Conservation (phyloP, 1,140 invertebrate species). For the Heliothis virescens region DNA sequence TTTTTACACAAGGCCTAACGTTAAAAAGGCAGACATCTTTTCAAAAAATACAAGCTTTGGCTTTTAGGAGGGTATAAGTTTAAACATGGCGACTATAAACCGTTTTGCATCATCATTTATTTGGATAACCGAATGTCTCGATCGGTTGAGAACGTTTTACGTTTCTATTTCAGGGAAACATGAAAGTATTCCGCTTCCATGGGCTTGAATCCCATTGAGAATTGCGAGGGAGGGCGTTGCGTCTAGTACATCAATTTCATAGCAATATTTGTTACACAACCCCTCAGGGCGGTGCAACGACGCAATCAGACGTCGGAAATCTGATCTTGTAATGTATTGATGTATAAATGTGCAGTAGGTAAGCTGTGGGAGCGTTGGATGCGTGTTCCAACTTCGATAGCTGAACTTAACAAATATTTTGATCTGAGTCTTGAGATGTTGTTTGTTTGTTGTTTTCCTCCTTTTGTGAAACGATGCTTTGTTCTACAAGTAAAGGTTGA, state of each 20-base stretch:
- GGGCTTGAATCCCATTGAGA: conserved; percentile 30
- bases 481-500: neutral
- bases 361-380: too few relatives aligned
- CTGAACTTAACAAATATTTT: too few relatives aligned
- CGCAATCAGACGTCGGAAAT: conserved; percentile 35
- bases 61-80: neutral
- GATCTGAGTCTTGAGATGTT: too few relatives aligned
- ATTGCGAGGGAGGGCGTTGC: conserved; percentile 8
- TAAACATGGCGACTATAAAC: neutral
- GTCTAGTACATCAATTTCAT: conserved; percentile 67
- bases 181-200: conserved; percentile 26
- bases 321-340: conserved; percentile 2
- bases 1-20: neutral
- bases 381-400: too few relatives aligned
- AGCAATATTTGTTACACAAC: conserved; percentile 67
- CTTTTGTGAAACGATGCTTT: too few relatives aligned
- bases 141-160: conserved; percentile 3
- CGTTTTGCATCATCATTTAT: conserved; percentile 12
- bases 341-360: neutral
- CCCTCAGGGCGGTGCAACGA: conserved; percentile 19
- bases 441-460: too few relatives aligned
- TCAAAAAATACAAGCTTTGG: neutral
- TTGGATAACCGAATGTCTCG: neutral
- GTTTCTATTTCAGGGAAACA: conserved; percentile 10
- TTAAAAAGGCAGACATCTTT: neutral